Conservation (phyloP, 92 coral and sea anemone species). For the Palythoa caribaeorum region DNA sequence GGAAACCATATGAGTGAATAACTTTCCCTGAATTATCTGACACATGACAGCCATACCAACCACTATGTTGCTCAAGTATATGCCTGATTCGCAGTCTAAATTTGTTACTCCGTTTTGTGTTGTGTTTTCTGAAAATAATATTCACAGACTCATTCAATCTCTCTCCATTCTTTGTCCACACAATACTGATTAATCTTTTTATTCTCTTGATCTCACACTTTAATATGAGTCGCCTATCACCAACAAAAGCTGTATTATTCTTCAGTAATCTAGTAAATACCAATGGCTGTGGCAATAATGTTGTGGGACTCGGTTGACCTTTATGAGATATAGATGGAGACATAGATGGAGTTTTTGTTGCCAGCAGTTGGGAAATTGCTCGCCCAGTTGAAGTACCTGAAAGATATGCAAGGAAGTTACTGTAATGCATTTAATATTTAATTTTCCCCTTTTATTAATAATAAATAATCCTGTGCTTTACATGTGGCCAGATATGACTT, state of each 20-base stretch:
- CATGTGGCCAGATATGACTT: too few relatives aligned
- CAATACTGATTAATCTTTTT: background rate
- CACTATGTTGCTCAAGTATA: background rate
- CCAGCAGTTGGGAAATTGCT: background rate
- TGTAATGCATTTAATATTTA: too few relatives aligned
- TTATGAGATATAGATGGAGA: background rate
- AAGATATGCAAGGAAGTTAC: background rate
- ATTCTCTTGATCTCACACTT: background rate
- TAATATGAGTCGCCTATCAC: conserved; percentile 4
- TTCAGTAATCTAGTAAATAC: conserved; percentile 1
- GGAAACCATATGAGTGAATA: conserved; percentile 12
- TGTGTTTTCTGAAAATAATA: background rate
- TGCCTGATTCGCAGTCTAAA: conserved; percentile 19
- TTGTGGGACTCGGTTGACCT: background rate
- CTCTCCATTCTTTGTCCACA: conserved; percentile 24
- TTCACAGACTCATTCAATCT: background rate
- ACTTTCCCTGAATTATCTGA: background rate
- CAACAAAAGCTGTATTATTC: conserved; percentile 12
- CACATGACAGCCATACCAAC: conserved; percentile 34
- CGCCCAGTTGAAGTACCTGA: background rate
- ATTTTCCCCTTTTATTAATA: too few relatives aligned
- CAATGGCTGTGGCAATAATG: background rate
- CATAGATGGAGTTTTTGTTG: background rate
- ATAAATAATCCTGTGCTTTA: too few relatives aligned
- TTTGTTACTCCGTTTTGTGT: background rate